phyloP scores from a whole-genome alignment of 2,888 invertebrate species.

The Oxytorus armatus region DNA sequence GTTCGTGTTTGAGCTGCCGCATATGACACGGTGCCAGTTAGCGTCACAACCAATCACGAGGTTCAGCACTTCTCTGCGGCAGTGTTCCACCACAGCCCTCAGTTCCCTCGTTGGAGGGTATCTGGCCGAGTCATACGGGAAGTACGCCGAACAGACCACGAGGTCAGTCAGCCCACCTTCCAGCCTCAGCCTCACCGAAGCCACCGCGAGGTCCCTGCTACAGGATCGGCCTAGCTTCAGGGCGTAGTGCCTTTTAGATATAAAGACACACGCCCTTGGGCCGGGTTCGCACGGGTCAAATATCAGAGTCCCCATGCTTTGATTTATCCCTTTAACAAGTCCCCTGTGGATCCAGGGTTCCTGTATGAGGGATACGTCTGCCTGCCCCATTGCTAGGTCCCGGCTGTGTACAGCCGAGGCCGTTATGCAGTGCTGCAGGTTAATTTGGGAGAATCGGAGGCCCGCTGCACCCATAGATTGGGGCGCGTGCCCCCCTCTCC shows the following conservation, averaged over 20 bases:
- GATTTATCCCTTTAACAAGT: conserved; percentile 6
- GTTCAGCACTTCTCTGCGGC: no score
- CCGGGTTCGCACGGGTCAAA: no score
- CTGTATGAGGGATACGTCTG: conserved; percentile 49
- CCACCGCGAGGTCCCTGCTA: no score
- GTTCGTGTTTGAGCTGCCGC: no score
- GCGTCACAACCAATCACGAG: no score
- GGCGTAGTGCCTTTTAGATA: conserved; percentile 9
- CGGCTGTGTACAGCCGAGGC: conserved; percentile 43
- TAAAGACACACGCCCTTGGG: no score
- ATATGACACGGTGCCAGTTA: no score
- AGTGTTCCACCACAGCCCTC: no score
- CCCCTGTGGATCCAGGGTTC: conserved; percentile 53
- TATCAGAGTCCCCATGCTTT: background rate
- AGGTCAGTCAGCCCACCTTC: background rate
- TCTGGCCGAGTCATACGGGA: no score
- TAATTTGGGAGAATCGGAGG: conserved; percentile 43
- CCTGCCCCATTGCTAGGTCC: conserved; percentile 45
- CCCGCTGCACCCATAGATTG: background rate
- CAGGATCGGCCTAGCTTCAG: conserved; percentile 40
- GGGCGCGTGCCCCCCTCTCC: background rate
- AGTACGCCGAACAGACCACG: no score
- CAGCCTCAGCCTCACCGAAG: background rate
- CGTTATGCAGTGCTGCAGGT: conserved; percentile 61
- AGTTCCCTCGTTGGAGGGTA: no score